These are phyloP conservation scores for Neodiprion pinetum DNA, from an alignment of 1,140 invertebrate species.

Conservation along the genomic window DNA sequence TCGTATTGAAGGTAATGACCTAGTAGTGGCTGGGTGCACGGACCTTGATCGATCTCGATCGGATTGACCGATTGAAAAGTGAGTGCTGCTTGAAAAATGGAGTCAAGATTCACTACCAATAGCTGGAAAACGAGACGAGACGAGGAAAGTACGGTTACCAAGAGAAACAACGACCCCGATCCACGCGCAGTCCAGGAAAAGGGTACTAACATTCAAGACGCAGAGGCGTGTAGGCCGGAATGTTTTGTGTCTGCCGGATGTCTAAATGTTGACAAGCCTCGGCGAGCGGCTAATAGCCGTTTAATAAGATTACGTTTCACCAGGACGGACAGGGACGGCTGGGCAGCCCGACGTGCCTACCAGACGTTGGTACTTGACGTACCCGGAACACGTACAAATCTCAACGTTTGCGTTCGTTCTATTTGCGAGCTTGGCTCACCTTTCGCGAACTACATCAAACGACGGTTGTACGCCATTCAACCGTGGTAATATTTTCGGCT, in stretches of 20 bases:
- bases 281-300: constrained; percentile 59
- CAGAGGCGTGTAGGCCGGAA: constrained; percentile 54
- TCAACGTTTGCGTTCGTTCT: too few relatives aligned
- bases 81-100: constrained; percentile 23
- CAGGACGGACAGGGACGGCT: constrained; percentile 49
- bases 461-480: too few relatives aligned
- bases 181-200: too few relatives aligned
- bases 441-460: too few relatives aligned
- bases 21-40: constrained; percentile 19
- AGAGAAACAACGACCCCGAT: too few relatives aligned
- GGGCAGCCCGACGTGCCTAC: not conserved
- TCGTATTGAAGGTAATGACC: constrained; percentile 15
- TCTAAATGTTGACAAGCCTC: constrained; percentile 60
- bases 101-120: constrained; percentile 28
- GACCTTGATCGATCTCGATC: too few relatives aligned
- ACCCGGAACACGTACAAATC: not conserved
- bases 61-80: too few relatives aligned
- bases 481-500: too few relatives aligned
- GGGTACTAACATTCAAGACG: constrained; percentile 17
- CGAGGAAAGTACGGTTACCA: constrained; percentile 28
- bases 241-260: constrained; percentile 57
- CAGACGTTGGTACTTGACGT: not conserved
- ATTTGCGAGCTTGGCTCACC: too few relatives aligned
- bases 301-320: constrained; percentile 60
- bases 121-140: constrained; percentile 38